Base-by-base conservation (phyloP, 2,113 vertebrate genomes). In the Origma solitaria region DNA sequence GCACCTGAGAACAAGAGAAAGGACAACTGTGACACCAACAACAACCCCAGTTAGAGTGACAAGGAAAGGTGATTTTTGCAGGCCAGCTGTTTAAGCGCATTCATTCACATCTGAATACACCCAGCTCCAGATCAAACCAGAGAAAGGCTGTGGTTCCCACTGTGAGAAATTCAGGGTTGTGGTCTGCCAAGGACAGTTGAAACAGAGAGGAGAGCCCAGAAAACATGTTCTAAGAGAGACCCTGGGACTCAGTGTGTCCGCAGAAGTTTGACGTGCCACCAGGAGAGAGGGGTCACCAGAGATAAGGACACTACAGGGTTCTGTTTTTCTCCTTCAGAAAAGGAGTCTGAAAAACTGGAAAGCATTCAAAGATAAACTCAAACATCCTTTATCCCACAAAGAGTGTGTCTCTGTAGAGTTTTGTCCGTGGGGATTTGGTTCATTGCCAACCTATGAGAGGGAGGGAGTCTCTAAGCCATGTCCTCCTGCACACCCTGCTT, bases 21-120 rank as follows among this genome's bases (percentile, higher is more conserved):
- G 30, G 40, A 60, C 42, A 62, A 15, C 33, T 0, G 0, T 18
- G 50, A 70, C 60, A 71, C 37, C 40, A 53, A 0, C 50, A 44
- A 31, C 45, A 25, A 54, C 25, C 28, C 22, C 40, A 11, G 22
- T 15, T 3, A 51, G 30, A 91, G 14, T 27, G 21, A 71, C 38
- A 71, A 70, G 50, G 19, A 88, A 82, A 65, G 28, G 38, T 24
- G 3, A 68, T 60, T 90, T 80, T 64, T 88, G 49, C 61, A 75
- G 61, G 40, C 44, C 58, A 80, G 44, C 53, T 62, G 9, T 64
- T 69, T 31, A 49, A 77, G 40, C 15, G 17, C n/a, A 40, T 37
- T 75, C 6, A 33, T 72, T 71, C 69, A 53, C 40, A 51, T 68
- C 54, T 68, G 37, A 79, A 72, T 23, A 69, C 4, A 65, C 3